Evolutionary conservation across 2,797 vertebrate genomes (phyloP), one percentile per base, ranked within the genome.

Genomic region (Psittacula derbiana): DNA sequence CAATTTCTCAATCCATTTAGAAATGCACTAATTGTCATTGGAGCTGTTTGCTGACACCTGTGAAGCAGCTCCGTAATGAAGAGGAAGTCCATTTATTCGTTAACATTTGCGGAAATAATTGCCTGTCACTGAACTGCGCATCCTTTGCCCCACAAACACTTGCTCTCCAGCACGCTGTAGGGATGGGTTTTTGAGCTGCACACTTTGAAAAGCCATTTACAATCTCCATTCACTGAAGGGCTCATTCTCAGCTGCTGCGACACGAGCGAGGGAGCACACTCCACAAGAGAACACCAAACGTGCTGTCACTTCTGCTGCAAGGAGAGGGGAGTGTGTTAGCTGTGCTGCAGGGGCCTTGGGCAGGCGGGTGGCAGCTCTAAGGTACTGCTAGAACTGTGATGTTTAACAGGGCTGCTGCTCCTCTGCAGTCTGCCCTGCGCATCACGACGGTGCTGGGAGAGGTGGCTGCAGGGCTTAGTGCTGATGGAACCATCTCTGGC

Each of bases 1-100:
- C 58, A 72, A 75, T 81, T 84, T 67, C 85, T 90, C 73, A 75
- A 82, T 80, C 80, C 90, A 53, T 84, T 92, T 96, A 67, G 76
- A 94, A 91, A 86, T 73, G 60, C 88, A 40, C 90, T 96, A 94
- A 96, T 96, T 96, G 80, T 88, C 92, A 71, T 80, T 79, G 85
- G 74, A 67, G 80, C 82, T 90, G 49, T 95, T 95, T 94, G 76
- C 92, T 84, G 94, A 86, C 3, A 24, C 73, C 80, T 93, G 81
- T 91, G 93, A 96, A 95, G 91, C 81, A 67, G 82, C 90, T 93
- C 70, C 3, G 3, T 96, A 96, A 96, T 85, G 95, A 93, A 95
- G 94, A 93, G 94, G 76, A 96, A 94, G 91, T 88, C 94, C 91
- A 90, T 96, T 94, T 96, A 82, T 94, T 93, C 47, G 2, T 95